These are phyloP conservation scores for Phrixothrix hirtus DNA, from an alignment of 2,888 invertebrate species.

Conservation along the genomic window DNA sequence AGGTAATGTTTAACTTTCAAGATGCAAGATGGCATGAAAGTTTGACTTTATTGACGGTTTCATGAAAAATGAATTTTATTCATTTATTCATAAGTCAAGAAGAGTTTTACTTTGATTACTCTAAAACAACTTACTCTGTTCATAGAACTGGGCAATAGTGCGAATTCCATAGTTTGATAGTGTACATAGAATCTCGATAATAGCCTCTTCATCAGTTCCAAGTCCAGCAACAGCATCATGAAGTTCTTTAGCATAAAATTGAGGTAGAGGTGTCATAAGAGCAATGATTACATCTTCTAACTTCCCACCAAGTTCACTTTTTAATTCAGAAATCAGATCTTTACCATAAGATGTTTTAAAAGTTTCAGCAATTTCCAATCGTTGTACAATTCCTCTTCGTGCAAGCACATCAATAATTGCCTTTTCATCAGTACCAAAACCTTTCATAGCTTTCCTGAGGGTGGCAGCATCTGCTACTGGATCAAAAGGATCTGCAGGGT, in stretches of 20 bases:
- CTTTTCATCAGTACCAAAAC: constrained; percentile 89
- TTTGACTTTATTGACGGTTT: too few species aligned
- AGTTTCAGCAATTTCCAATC: constrained; percentile 85
- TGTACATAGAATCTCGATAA: constrained; percentile 91
- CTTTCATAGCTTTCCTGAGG: constrained; percentile 90
- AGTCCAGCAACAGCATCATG: constrained; percentile 84
- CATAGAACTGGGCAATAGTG: constrained; percentile 82
- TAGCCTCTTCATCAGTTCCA: constrained; percentile 88
- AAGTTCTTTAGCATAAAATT: constrained; percentile 89
- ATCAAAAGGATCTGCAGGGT: constrained; percentile 84
- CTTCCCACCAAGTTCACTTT: constrained; percentile 87
- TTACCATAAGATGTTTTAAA: constrained; percentile 93
- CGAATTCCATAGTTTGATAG: constrained; percentile 87
- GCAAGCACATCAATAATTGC: constrained; percentile 89
- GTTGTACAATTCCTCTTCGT: constrained; percentile 85
- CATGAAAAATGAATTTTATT: too few species aligned
- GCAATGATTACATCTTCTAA: constrained; percentile 90
- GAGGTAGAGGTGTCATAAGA: constrained; percentile 85
- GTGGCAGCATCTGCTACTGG: constrained; percentile 82
- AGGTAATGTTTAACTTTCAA: too few species aligned
- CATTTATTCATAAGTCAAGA: too few species aligned
- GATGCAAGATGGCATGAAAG: too few species aligned
- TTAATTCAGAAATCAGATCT: constrained; percentile 77
- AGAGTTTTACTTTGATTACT: neutral
- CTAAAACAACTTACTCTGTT: constrained; percentile 65